Evolutionary conservation across 2,797 vertebrate species (phyloP).

Genomic region (Rhyacichthys aspro): DNA sequence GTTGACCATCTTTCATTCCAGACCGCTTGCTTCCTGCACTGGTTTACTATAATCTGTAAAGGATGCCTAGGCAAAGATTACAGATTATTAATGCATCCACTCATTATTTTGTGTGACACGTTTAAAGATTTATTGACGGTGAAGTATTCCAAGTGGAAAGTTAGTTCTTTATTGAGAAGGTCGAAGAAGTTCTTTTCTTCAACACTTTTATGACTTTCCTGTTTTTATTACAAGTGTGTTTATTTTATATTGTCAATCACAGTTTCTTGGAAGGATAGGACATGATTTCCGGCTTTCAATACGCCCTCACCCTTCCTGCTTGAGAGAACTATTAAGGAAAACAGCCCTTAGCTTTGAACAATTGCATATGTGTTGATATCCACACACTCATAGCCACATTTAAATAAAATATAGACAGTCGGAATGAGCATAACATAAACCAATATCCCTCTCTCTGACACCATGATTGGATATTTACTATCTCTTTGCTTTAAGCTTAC

Average conservation of each 20-base stretch:
- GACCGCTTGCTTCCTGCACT: neutral
- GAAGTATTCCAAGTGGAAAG: slow-evolving; percentile 1
- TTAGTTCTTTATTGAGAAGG: slow-evolving; percentile 4
- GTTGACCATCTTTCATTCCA: neutral
- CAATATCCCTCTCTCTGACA: slow-evolving; percentile 55
- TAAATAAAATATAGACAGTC: slow-evolving; percentile 35
- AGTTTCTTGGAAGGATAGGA: neutral
- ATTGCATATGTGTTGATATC: neutral
- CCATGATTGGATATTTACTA: slow-evolving; percentile 59
- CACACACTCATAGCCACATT: slow-evolving; percentile 4
- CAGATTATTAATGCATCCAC: no score
- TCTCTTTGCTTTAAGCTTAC: slow-evolving; percentile 49
- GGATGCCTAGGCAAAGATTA: slow-evolving; percentile 18
- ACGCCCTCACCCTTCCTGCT: neutral
- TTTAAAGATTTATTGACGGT: no score
- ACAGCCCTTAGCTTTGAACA: slow-evolving; percentile 12
- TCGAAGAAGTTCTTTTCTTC: neutral
- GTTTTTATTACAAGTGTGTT: neutral
- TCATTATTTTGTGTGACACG: no score
- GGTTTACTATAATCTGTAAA: slow-evolving; percentile 31
- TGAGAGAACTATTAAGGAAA: neutral
- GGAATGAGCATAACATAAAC: slow-evolving; percentile 40
- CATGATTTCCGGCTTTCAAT: neutral
- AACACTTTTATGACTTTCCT: slow-evolving; percentile 3
- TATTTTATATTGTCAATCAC: neutral